Base-by-base conservation (phyloP, 2,888 invertebrate genomes). In the Tromatobia lineatoria region DNA sequence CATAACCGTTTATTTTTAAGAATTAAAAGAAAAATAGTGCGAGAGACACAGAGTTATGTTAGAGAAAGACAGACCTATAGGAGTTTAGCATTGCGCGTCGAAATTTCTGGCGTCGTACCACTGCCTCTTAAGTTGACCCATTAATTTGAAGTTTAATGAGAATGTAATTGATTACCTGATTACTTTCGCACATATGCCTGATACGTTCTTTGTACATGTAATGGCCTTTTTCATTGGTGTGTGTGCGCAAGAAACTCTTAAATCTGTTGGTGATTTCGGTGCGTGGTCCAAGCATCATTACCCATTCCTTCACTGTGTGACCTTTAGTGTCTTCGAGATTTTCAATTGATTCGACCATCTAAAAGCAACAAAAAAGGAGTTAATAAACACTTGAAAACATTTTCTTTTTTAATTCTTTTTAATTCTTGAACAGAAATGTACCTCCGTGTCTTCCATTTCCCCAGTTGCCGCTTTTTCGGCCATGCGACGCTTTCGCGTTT, bases 271-370 rank as follows among this genome's bases (percentile, higher is more conserved):
- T 97, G 88, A 99, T 99, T 95, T 99, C 99, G 13, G 98, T 98
- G 75, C 97, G 96, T 0, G 99, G 99, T 0, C 98, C 99, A 88
- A 99, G 94, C 97, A 99, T 98, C 76, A 97, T 96, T 0, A 99
- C 99, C 99, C 99, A 99, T 90, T 99, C 99, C 90, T 98, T 97
- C 2, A 98, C 97, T 0, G 97, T 95, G 92, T 99, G 97, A 0
- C 99, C 99, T 92, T 99, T 98, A 6, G 99, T 99, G 90, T 99
- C 99, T 93, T 99, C 99, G 45, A 99, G 94, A 94, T 99, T 99
- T 93, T 99, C 99, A 86, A 99, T 99, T 77, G 99, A 98, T 94
- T 99, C 99, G 61, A 98, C 96, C 95, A 97, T 97, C 94, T 95
- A 86, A 34, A 57, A 38, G 15, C 11, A 11, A 7, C 13, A 13